phyloP scores from a whole-genome alignment of 64 coral and sea anemone genomes.

The Actinia tenebrosa region DNA sequence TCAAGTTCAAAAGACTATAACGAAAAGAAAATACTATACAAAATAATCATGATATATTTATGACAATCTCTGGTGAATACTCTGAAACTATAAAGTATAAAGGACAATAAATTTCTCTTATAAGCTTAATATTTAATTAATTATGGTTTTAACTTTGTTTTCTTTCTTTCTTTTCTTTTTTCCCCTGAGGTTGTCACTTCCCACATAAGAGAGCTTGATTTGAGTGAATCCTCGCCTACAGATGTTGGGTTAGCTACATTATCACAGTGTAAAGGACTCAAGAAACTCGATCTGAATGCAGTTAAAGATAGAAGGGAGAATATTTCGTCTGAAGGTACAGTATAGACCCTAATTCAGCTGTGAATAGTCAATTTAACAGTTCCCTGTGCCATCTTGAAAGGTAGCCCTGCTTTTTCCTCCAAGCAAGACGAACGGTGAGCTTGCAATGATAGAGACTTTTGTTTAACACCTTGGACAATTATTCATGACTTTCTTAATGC shows the following conservation, averaged over 20 bases:
- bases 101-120: too few species aligned
- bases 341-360: background rate
- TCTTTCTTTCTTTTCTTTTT: background rate
- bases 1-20: background rate
- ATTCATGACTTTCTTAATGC: too few species aligned
- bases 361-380: too few species aligned
- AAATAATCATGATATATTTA: too few species aligned
- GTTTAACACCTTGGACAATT: too few species aligned
- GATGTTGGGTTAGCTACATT: slow-evolving; percentile 56
- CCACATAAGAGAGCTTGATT: slow-evolving; percentile 55
- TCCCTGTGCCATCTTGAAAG: background rate
- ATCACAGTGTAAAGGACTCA: slow-evolving; percentile 41
- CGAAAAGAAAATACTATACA: too few species aligned
- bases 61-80: too few species aligned
- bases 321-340: slow-evolving; percentile 78
- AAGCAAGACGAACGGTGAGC: too few species aligned
- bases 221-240: slow-evolving; percentile 58
- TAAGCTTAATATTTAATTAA: background rate
- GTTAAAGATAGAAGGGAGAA: slow-evolving; percentile 67
- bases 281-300: slow-evolving; percentile 88
- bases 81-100: too few species aligned
- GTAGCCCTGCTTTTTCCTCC: too few species aligned
- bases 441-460: too few species aligned
- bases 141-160: background rate
- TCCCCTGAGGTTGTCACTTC: slow-evolving; percentile 30